Conservation (phyloP, 1,140 invertebrate genomes). For the Orius laevigatus region DNA sequence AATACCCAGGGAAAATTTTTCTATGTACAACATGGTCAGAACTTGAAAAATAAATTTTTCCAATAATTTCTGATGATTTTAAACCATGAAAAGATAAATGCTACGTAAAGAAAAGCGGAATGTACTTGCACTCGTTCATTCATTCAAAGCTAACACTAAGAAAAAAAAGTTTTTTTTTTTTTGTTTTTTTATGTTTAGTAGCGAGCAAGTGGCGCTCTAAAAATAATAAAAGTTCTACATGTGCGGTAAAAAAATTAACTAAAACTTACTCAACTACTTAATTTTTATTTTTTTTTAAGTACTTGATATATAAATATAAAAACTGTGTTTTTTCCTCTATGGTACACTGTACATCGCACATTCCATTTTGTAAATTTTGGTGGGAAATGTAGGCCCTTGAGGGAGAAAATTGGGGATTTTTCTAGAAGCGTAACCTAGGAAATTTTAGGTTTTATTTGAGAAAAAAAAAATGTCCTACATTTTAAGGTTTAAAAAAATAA, state of each 20-base stretch:
- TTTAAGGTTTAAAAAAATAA: background rate
- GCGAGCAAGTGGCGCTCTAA: slow-evolving; percentile 1
- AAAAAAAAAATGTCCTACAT: background rate
- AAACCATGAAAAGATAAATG: too few species aligned
- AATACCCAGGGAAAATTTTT: too few species aligned
- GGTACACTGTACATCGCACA: slow-evolving; percentile 15
- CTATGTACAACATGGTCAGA: too few species aligned
- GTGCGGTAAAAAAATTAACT: background rate
- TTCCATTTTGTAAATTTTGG: background rate
- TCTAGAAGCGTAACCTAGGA: background rate
- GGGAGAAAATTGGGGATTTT: background rate
- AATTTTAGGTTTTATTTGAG: background rate
- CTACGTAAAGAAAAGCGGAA: background rate
- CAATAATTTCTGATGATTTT: too few species aligned
- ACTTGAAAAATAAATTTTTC: too few species aligned
- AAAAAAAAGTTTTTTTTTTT: background rate
- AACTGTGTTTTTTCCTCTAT: slow-evolving; percentile 14
- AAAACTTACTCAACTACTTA: background rate
- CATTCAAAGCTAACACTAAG: too few species aligned
- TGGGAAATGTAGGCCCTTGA: too few species aligned
- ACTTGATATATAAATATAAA: slow-evolving; percentile 16
- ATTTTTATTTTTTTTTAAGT: slow-evolving; percentile 5
- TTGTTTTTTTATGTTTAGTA: background rate
- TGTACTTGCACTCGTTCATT: background rate
- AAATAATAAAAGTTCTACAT: slow-evolving; percentile 1